Conservation (phyloP, 2,113 vertebrate genomes). For the human (Homo sapiens) region GRCh38 chr12:57036501-57037000, state of each 20-base stretch:
- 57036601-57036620: not conserved
- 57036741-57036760: not conserved
- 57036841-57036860: conserved; percentile 60
- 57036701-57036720: not conserved
- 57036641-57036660: rapidly evolving
- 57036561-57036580: not conserved
- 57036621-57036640: conserved; percentile 58
- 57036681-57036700: not conserved
- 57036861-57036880: not conserved
- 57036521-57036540: not conserved
- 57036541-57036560: not conserved
- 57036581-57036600: not conserved
- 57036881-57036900: not conserved
- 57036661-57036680: not conserved
- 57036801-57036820: conserved; percentile 66
- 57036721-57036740: not conserved
- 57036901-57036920: not conserved
- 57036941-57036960: conserved; percentile 84
- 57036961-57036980: conserved; percentile 87
- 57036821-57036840: conserved; percentile 83
- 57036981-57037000: conserved; percentile 85
- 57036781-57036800: conserved; percentile 83
- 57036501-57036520: not conserved
- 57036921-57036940: conserved; percentile 55
- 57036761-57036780: conserved; percentile 86